phyloP scores from a whole-genome alignment of 2,888 invertebrate species.

The Tiphia femorata region DNA sequence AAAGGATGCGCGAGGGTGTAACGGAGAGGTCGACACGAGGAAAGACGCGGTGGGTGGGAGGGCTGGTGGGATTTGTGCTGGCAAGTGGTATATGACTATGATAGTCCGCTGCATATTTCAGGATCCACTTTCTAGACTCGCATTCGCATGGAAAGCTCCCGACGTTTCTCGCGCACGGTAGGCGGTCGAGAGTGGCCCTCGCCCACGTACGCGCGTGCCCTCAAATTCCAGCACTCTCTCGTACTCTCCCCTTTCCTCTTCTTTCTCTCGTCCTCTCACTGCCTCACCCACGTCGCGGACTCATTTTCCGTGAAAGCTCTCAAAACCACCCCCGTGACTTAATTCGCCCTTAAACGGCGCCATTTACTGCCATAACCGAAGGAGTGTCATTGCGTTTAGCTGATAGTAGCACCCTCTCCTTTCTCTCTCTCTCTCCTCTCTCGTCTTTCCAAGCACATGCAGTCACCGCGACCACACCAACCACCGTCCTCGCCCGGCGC shows the following conservation, averaged over 20 bases:
- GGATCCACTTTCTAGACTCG: conserved; percentile 37
- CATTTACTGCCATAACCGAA: conserved; percentile 31
- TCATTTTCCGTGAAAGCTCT: conserved; percentile 31
- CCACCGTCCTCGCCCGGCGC: too few species aligned
- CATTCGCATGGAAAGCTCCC: conserved; percentile 20
- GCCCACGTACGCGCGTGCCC: neutral
- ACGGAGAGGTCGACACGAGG: neutral
- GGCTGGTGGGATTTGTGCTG: conserved; percentile 38
- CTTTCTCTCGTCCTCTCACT: too few species aligned
- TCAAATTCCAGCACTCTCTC: conserved; percentile 8
- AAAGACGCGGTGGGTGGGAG: conserved; percentile 4
- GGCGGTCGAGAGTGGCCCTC: neutral
- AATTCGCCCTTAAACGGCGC: conserved; percentile 29
- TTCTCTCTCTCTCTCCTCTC: conserved; percentile 10
- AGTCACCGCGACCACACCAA: too few species aligned
- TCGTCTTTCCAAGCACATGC: too few species aligned
- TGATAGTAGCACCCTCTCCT: conserved; percentile 9
- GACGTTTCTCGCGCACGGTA: conserved; percentile 22
- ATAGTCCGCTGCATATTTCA: conserved; percentile 54
- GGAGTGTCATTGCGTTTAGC: conserved; percentile 21
- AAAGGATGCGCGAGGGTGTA: conserved; percentile 15
- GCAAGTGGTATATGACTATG: conserved; percentile 45
- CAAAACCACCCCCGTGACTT: conserved; percentile 27
- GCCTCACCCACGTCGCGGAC: too few species aligned
- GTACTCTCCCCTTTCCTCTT: too few species aligned